Evolutionary conservation across 1,140 invertebrate species (phyloP).

Genomic region (Zaprionus davidi): DNA sequence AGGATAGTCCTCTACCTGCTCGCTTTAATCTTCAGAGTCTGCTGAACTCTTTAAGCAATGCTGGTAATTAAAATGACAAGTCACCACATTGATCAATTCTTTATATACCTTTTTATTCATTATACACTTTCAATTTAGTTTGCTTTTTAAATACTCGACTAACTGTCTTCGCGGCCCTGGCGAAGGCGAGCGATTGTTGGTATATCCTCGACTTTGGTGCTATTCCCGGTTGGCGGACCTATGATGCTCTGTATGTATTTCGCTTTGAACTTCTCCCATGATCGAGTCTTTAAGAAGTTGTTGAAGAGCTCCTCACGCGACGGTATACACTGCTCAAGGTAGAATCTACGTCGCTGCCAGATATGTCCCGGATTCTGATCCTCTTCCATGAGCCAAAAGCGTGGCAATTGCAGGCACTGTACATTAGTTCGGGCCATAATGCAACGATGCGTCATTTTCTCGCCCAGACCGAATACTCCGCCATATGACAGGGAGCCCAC

Average conservation of each 20-base stretch:
- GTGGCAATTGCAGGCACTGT: constrained; percentile 86
- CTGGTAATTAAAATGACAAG: too few relatives aligned
- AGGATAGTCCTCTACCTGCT: too few relatives aligned
- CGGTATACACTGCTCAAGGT: constrained; percentile 86
- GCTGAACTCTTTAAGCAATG: too few relatives aligned
- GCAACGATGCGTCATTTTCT: constrained; percentile 85
- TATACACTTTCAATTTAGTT: constrained; percentile 14
- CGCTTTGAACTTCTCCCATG: constrained; percentile 85
- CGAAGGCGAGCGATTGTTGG: constrained; percentile 74
- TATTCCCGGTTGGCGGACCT: constrained; percentile 14
- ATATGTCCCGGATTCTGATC: constrained; percentile 86
- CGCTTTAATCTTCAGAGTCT: too few relatives aligned
- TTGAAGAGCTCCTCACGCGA: constrained; percentile 84
- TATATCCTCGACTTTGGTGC: constrained; percentile 67
- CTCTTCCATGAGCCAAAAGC: constrained; percentile 86
- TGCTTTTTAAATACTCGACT: background rate
- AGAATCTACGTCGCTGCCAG: constrained; percentile 86
- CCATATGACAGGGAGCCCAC: constrained; percentile 77
- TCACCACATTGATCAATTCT: too few relatives aligned
- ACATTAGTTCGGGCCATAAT: constrained; percentile 85
- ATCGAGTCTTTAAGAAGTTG: constrained; percentile 85
- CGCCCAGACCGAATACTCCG: constrained; percentile 84
- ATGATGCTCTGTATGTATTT: constrained; percentile 76
- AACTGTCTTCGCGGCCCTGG: constrained; percentile 50
- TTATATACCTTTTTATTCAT: background rate